phyloP scores from a whole-genome alignment of 1,140 invertebrate genomes.

The Hylyphantes graminicola region DNA sequence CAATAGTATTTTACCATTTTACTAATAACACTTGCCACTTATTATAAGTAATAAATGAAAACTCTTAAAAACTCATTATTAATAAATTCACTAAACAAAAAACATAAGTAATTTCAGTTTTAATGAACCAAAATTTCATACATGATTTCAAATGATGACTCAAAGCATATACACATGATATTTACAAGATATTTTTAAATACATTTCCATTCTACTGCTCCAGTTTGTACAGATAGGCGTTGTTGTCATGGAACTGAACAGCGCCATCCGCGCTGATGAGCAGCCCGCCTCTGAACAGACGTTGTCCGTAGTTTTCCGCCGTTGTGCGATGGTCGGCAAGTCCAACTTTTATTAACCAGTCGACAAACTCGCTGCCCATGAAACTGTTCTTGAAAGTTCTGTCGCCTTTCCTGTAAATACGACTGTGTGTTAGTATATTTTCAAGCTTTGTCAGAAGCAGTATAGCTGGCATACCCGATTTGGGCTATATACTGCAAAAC shows the following conservation, averaged over 20 bases:
- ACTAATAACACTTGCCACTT: no score
- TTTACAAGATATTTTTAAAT: conserved; percentile 10
- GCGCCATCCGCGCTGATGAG: conserved; percentile 83
- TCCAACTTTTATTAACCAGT: conserved; percentile 86
- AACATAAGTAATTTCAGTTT: not conserved
- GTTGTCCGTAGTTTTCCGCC: conserved; percentile 85
- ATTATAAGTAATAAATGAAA: no score
- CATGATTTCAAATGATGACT: conserved; percentile 12
- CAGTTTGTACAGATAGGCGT: conserved; percentile 69
- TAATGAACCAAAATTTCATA: conserved; percentile 20
- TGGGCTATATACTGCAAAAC: no score
- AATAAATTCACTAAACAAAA: not conserved
- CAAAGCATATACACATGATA: conserved; percentile 21
- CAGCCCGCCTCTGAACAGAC: conserved; percentile 84
- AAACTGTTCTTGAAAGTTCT: conserved; percentile 80
- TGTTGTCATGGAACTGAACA: conserved; percentile 79
- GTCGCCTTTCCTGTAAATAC: conserved; percentile 67
- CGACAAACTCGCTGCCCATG: conserved; percentile 84
- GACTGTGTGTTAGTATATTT: conserved; percentile 64
- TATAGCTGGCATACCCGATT: no score
- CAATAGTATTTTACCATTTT: no score
- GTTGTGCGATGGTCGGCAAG: conserved; percentile 80
- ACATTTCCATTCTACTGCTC: not conserved
- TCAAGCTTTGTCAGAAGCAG: no score
- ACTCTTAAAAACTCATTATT: no score